Percentiles rank a stretch among this genome's conserved stretches.
Conservation (phyloP, 2,113 vertebrate species). For the Nannobrachium achirus region DNA sequence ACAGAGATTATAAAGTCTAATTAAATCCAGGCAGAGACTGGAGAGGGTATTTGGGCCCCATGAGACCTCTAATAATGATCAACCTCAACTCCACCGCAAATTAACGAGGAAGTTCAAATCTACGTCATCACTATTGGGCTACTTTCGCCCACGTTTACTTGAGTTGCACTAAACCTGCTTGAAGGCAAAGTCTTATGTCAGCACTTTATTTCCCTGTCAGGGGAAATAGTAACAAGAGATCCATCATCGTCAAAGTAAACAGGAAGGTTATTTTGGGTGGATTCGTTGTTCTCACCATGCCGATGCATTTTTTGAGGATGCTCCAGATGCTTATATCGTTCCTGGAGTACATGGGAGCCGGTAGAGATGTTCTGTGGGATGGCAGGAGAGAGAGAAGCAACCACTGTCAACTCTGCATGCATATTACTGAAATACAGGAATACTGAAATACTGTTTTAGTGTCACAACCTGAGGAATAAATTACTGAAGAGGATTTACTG, state of each 20-base stretch:
- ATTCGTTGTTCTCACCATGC: slow-evolving; percentile 85
- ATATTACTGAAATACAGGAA: too few relatives aligned
- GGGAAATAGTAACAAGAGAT: neutral
- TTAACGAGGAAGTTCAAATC: slow-evolving; percentile 11
- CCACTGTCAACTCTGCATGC: neutral
- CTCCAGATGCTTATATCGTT: slow-evolving; percentile 98
- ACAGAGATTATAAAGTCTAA: slow-evolving; percentile 31
- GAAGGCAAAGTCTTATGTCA: slow-evolving; percentile 1
- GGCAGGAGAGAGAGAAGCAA: neutral
- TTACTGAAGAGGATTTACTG: too few relatives aligned
- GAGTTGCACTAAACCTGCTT: neutral
- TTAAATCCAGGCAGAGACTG: slow-evolving; percentile 33
- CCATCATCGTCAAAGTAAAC: neutral
- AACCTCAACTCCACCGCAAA: neutral
- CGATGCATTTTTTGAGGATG: slow-evolving; percentile 97
- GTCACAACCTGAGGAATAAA: too few relatives aligned
- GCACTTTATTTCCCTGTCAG: neutral
- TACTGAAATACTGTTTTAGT: too few relatives aligned
- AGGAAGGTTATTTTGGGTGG: neutral
- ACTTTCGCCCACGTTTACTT: neutral
- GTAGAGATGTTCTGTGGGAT: slow-evolving; percentile 86
- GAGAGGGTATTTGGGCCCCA: slow-evolving; percentile 14
- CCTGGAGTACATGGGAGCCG: slow-evolving; percentile 96
- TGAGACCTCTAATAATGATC: slow-evolving; percentile 18
- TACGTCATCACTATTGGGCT: slow-evolving; percentile 8